Conservation (phyloP, 37 sponge, comb jelly and placozoan species). For the Axinella damicornis region DNA sequence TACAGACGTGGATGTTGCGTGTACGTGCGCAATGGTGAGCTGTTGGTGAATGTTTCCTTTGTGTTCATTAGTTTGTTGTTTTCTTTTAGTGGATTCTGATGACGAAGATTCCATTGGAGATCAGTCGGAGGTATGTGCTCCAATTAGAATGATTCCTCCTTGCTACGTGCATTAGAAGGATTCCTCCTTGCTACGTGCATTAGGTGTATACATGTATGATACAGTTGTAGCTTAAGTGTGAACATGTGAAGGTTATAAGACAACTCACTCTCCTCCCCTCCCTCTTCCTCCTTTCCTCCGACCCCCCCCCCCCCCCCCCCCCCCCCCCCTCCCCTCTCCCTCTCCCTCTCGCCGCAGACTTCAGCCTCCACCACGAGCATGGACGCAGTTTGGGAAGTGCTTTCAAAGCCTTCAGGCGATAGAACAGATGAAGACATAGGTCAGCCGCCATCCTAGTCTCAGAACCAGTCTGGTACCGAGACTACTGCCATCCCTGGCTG, state of each 20-base stretch:
- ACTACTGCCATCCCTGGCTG: too few species aligned
- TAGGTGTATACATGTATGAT: too few species aligned
- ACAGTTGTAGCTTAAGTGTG: too few species aligned
- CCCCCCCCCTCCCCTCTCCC: not conserved
- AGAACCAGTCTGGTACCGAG: too few species aligned
- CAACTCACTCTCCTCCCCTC: not conserved
- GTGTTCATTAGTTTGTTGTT: not conserved
- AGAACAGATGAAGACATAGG: slow-evolving; percentile 82
- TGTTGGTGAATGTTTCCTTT: too few species aligned
- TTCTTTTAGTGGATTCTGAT: slow-evolving; percentile 70
- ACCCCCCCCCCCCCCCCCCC: not conserved
- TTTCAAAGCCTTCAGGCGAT: slow-evolving; percentile 61
- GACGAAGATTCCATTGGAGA: slow-evolving; percentile 74
- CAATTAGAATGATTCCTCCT: not conserved
- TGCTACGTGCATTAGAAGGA: not conserved
- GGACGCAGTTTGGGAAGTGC: slow-evolving; percentile 74
- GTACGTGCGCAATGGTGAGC: not conserved
- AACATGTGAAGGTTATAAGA: too few species aligned
- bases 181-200: not conserved
- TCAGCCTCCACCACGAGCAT: slow-evolving; percentile 42
- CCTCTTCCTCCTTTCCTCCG: not conserved
- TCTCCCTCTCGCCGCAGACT: slow-evolving; percentile 1
- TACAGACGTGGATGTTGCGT: not conserved
- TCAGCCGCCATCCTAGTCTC: slow-evolving; percentile 1
- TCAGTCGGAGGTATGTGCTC: slow-evolving; percentile 65